These are phyloP conservation scores for Panthera uncia DNA, from an alignment of 2,113 vertebrate species.

Conservation along the genomic window DNA sequence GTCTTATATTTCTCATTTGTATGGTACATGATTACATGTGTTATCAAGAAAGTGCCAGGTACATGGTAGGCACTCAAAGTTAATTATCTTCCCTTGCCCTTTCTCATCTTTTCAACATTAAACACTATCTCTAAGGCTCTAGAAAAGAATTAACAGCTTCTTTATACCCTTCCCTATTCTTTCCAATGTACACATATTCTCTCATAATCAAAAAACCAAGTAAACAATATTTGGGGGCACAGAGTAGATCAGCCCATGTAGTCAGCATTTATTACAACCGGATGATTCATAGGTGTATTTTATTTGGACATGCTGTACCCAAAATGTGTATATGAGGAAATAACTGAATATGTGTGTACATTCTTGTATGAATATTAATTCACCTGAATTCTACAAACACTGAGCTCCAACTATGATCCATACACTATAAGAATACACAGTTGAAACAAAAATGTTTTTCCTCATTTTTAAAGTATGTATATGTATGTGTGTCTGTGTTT, in stretches of 20 bases:
- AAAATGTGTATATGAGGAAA: neutral
- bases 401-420: slow-evolving; percentile 25
- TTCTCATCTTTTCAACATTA: slow-evolving; percentile 22
- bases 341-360: neutral
- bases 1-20: slow-evolving; percentile 7
- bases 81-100: slow-evolving; percentile 1
- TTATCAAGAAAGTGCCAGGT: neutral
- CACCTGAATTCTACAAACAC: neutral
- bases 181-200: neutral
- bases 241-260: neutral
- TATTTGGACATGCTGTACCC: neutral
- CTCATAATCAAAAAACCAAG: slow-evolving; percentile 50
- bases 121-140: neutral
- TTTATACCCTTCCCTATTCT: neutral
- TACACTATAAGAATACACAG: neutral
- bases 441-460: neutral
- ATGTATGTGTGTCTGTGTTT: neutral
- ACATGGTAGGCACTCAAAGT: neutral
- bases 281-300: neutral
- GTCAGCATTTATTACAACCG: neutral
- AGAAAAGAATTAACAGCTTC: neutral
- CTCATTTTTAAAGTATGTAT: slow-evolving; percentile 10
- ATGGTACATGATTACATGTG: neutral
- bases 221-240: slow-evolving; percentile 15
- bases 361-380: slow-evolving; percentile 16